Base-by-base conservation (phyloP, 1,140 invertebrate species). In the Brachionus koreanus region DNA sequence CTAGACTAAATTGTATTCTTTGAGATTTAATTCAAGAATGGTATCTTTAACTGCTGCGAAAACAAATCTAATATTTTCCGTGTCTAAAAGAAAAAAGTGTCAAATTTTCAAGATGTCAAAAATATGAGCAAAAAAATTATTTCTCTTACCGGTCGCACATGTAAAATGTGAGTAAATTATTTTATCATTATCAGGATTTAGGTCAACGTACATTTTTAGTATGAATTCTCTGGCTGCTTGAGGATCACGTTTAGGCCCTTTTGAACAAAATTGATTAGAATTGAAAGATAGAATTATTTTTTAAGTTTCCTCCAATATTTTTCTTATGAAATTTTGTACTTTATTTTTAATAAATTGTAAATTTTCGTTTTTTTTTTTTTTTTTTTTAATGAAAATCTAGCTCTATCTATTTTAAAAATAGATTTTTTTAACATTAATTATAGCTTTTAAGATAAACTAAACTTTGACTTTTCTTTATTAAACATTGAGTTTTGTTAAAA, bases 151-250 rank as follows among this genome's bases (percentile, higher is more conserved):
- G 93, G 98, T 99, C 90, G 98, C 98, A 93, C 97, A 99, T 86
- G 98, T 99, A 91, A 99, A 99, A 92, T 99, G 98, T 88, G 97
- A 99, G 92, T 99, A 99, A 90, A 99, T 99, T 86, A 99, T 99
- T 92, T 99, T 99, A 91, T 99, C 97, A 87, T 93, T 95, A 91
- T 99, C 98, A 84, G 98, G 98, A 91, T 99, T 99, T 88, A 99
- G 92, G 90, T 99, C 97, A 88, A 99, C 97, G 92, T 99, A 99
- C 97, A 99, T 99, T 91, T 96, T 94, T 87, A 99, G 92, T 88
- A 99, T 99, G 90, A 99, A 99, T 91, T 99, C 98, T 90, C 97
- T 93, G 88, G 98, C 97, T 87, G 95, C 92, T 90, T 95, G 94
- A 86, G 97, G 95, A 91, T 99, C 97, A 91, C 95, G 93, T 90